Conservation (phyloP, 2,113 vertebrate species). For the Taxidea taxus region DNA sequence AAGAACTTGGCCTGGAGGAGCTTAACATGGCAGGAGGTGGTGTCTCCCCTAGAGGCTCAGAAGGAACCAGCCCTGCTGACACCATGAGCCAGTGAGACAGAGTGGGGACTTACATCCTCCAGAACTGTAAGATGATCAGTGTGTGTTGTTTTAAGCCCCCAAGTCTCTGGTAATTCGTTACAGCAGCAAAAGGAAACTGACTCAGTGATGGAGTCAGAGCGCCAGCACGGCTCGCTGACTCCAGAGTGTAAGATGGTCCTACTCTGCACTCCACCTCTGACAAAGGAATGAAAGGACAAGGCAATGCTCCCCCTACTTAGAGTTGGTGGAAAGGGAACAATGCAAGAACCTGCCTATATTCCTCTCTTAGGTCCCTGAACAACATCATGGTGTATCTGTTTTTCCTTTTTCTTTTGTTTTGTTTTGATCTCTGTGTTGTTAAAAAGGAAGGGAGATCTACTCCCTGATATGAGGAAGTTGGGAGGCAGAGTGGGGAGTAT, state of each 20-base stretch:
- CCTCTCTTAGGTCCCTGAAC: background rate
- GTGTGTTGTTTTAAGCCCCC: background rate
- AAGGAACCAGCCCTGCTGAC: background rate
- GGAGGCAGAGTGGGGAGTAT: no score
- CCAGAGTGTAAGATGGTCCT: background rate
- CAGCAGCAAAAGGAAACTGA: background rate
- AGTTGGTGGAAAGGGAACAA: background rate
- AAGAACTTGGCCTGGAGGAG: background rate
- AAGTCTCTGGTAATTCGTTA: background rate
- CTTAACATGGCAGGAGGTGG: background rate
- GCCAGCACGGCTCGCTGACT: fast-evolving
- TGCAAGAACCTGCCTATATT: background rate
- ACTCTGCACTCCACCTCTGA: background rate
- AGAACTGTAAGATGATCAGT: background rate
- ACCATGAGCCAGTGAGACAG: no score
- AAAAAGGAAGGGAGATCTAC: background rate
- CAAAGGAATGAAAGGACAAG: background rate
- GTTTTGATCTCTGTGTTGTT: background rate
- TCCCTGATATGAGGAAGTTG: no score
- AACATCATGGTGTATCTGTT: background rate
- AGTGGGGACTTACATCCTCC: no score
- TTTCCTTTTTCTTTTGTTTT: background rate
- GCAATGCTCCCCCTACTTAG: background rate
- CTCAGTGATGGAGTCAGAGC: no score
- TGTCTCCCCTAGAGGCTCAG: background rate